Evolutionary conservation across 2,888 invertebrate species (phyloP).

Genomic region (Eristalis tenax): DNA sequence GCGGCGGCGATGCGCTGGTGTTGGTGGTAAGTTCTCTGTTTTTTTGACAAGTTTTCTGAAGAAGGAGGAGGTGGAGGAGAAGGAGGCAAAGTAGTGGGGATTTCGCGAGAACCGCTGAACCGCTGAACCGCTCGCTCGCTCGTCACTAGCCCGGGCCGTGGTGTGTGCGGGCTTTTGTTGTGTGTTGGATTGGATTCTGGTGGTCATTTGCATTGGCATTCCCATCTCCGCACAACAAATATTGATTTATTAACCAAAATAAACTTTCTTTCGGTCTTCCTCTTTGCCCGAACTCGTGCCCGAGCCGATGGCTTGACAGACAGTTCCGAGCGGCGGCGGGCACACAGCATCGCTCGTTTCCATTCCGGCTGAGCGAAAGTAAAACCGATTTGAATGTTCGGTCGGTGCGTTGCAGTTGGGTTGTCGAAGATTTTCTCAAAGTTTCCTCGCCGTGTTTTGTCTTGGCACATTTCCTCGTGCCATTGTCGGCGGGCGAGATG

Average conservation of each 20-base stretch:
- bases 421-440: neutral
- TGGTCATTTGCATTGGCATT: slow-evolving; percentile 56
- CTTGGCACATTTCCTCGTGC: neutral
- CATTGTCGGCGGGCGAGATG: neutral
- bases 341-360: neutral
- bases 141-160: neutral
- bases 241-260: slow-evolving; percentile 67
- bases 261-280: slow-evolving; percentile 61
- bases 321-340: neutral
- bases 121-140: neutral
- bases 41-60: slow-evolving; percentile 2
- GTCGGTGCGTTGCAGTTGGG: slow-evolving; percentile 17
- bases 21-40: slow-evolving; percentile 1
- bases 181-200: neutral
- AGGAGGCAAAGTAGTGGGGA: slow-evolving; percentile 51
- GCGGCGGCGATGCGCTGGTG: neutral
- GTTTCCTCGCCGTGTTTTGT: neutral
- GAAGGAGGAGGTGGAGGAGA: neutral
- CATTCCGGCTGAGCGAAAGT: slow-evolving; percentile 59
- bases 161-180: neutral
- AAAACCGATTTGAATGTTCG: slow-evolving; percentile 47
- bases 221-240: slow-evolving; percentile 41
- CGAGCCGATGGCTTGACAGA: neutral
- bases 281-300: neutral
- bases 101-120: slow-evolving; percentile 53